Base-by-base conservation (phyloP, 92 coral and sea anemone species). In the Porites cylindrica region DNA sequence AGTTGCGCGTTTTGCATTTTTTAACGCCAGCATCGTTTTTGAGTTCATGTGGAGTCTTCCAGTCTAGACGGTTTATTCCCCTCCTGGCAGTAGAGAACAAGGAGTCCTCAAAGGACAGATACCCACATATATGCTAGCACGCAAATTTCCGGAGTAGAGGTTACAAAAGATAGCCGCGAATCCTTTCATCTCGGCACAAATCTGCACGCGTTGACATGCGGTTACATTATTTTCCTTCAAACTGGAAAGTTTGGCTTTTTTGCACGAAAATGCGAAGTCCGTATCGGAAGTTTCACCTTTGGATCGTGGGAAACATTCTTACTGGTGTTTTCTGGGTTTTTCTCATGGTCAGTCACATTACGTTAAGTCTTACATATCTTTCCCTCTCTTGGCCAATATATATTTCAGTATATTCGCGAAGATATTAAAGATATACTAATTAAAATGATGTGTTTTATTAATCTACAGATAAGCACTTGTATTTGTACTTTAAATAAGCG, bases 1-100 rank as follows among this genome's bases (percentile, higher is more conserved):
- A 56, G 51, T 16, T 9, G 76, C 43, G 58, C 59, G 51, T 38
- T 77, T 18, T 14, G 20, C 29, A 70, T 32, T 7, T 75, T 54
- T 47, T 17, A 66, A 32, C 61, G 11, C 23, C 67, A 58, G 32
- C 61, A 29, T 21, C 13, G 10, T 16, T 83, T 75, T 73, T 12
- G 12, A 73, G 53, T 9, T 20, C 72, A 66, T 65, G 58, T 50
- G 87, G 87, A 83, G 87, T 73, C 87, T 1, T 50, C 7, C 13
- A 47, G 87, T 83, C 87, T 83, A 83, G 87, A 83, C 87, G 51
- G 16, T 83, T 64, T 66, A 83, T 73, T 73, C 87, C 61, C 26
- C 64, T 50, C 16, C 16, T 43, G 63, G 72, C 63, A 62, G 50
- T 61, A 56, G 53, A 47, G 51, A 73, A 51, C 80, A 72, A 62